Evolutionary conservation across 1,140 invertebrate genomes (phyloP).

Genomic region (Anthonomus grandis): DNA sequence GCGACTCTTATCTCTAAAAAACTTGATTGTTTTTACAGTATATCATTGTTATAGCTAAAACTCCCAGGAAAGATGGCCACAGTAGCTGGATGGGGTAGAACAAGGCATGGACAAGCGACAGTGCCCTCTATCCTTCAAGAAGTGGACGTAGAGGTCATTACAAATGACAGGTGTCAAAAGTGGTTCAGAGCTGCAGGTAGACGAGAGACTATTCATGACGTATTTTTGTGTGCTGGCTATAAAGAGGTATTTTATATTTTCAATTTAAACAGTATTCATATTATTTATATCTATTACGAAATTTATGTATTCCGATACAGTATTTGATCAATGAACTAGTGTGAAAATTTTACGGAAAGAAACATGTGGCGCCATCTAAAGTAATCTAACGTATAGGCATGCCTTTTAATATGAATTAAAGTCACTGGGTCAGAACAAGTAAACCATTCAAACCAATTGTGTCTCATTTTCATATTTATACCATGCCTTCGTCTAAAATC

Average conservation of each 20-base stretch:
- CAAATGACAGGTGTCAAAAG: constrained; percentile 84
- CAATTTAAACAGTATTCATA: no score
- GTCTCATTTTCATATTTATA: no score
- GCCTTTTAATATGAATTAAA: no score
- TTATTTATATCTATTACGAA: no score
- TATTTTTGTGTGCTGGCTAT: constrained; percentile 90
- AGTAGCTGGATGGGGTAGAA: constrained; percentile 87
- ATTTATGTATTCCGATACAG: no score
- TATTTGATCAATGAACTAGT: no score
- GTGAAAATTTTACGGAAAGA: no score
- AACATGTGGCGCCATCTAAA: no score
- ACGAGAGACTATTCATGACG: constrained; percentile 87
- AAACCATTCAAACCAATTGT: no score
- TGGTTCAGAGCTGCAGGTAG: constrained; percentile 89
- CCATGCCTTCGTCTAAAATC: no score
- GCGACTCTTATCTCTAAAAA: constrained; percentile 8
- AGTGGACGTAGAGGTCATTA: constrained; percentile 84
- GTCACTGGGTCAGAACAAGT: no score
- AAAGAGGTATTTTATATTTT: constrained; percentile 72
- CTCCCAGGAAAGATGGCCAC: constrained; percentile 80
- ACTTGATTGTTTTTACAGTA: constrained; percentile 4
- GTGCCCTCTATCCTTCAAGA: constrained; percentile 71
- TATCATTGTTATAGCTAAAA: constrained; percentile 51
- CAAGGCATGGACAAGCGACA: constrained; percentile 76
- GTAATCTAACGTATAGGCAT: no score